Base-by-base conservation (phyloP, 2,113 vertebrate species). In the Poicephalus meyeri region DNA sequence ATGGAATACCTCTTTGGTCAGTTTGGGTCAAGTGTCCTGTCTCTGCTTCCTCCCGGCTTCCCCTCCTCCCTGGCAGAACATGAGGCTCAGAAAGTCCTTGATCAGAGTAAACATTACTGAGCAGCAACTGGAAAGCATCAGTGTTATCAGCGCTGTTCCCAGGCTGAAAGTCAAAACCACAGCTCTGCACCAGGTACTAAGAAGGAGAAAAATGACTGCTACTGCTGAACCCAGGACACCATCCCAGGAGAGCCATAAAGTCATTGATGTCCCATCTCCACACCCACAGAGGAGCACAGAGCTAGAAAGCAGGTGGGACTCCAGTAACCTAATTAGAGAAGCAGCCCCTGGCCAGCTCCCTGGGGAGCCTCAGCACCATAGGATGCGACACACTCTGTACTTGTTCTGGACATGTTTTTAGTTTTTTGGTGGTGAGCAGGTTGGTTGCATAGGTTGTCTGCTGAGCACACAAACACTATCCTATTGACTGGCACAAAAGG, bases 401-500 rank as follows among this genome's bases (percentile, higher is more conserved):
- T 49, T 39, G 13, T 49, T 82, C 80, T 60, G 61, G 49, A 11
- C 5, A 1, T 25, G 20, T 3, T 50, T 73, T 82, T 37, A 37
- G 16, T 44, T 79, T 79, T 16, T 33, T 44, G 44, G 8, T 25
- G 24, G 29, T 33, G 24, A 29, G 18, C 37, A 56, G 24, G 33
- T 31, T 24, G 17, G 8, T 52, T 80, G 41, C 12, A 4, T 63
- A 21, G 16, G 55, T 53, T 46, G 31, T 68, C 33, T 61, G 1
- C 68, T 18, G 37, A 73, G 58, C 46, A 58, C 29, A 49, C 23
- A 72, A 81, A 42, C 35, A 4, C 25, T 66, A 5, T 46, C 31
- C 31, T 77, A n/a, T 80, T 4, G 5, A 0, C 3, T 0, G 0
- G 44, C 17, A 47, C 20, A 16, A 20, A 42, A 44, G 18, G 5